These are phyloP conservation scores for Hippocampus comes DNA, from an alignment of 2,113 vertebrate species.

Conservation along the genomic window DNA sequence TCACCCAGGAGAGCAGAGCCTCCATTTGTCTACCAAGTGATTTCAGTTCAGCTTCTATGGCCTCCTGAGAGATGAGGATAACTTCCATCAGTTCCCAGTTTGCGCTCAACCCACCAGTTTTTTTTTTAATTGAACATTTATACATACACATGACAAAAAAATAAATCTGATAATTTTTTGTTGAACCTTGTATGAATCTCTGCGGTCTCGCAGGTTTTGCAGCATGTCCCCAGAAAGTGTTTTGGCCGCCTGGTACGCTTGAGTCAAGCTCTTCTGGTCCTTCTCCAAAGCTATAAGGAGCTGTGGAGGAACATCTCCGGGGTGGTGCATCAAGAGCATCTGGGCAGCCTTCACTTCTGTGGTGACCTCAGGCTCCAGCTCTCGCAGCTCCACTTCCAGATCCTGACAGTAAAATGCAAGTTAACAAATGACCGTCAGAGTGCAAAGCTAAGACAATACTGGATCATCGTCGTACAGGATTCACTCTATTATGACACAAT, in stretches of 20 bases:
- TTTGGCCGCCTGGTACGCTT: constrained; percentile 77
- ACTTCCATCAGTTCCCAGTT: neutral
- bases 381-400: constrained; percentile 81
- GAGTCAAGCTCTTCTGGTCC: constrained; percentile 84
- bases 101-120: neutral
- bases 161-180: neutral
- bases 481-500: neutral
- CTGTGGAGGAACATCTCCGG: constrained; percentile 83
- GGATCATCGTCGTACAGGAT: neutral
- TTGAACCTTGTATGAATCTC: constrained; percentile 77
- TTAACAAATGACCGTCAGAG: neutral
- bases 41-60: constrained; percentile 66
- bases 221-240: constrained; percentile 71
- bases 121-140: neutral
- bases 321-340: constrained; percentile 70
- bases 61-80: constrained; percentile 50
- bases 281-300: constrained; percentile 87
- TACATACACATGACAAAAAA: neutral
- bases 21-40: constrained; percentile 67
- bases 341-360: constrained; percentile 77
- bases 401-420: constrained; percentile 62
- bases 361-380: constrained; percentile 77
- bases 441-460: neutral
- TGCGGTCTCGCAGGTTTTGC: constrained; percentile 68
- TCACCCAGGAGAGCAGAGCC: constrained; percentile 77